These are phyloP conservation scores for Diadegma fenestrale DNA, from an alignment of 2,888 invertebrate genomes.

Conservation along the genomic window DNA sequence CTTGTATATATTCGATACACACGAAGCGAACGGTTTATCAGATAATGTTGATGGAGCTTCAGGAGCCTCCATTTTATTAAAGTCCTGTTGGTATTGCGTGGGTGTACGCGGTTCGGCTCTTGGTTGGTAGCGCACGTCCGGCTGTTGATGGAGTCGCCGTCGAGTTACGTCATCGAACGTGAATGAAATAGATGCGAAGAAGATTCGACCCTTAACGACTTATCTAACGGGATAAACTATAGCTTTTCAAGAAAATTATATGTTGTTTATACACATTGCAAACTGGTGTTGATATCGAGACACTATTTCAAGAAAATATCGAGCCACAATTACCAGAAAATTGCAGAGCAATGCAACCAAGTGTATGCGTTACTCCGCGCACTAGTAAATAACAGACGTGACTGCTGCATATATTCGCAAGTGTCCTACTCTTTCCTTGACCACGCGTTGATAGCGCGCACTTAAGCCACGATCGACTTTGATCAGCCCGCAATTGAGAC, in stretches of 20 bases:
- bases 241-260: conserved; percentile 61
- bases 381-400: conserved; percentile 33
- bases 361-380: conserved; percentile 38
- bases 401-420: background rate
- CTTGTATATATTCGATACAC: conserved; percentile 9
- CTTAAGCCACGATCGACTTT: conserved; percentile 59
- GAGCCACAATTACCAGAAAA: conserved; percentile 65
- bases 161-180: conserved; percentile 56
- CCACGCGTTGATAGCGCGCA: conserved; percentile 43
- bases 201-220: conserved; percentile 65
- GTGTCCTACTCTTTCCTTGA: conserved; percentile 39
- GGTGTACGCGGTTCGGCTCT: conserved; percentile 11
- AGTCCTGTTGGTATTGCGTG: conserved; percentile 39
- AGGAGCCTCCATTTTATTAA: conserved; percentile 41
- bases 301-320: conserved; percentile 57
- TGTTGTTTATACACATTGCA: conserved; percentile 12
- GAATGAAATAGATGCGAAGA: conserved; percentile 55
- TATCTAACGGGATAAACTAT: conserved; percentile 67
- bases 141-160: conserved; percentile 38
- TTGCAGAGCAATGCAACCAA: conserved; percentile 60
- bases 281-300: conserved; percentile 55
- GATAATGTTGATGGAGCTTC: conserved; percentile 10
- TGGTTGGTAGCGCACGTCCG: conserved; percentile 57
- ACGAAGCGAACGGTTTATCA: conserved; percentile 7
- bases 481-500: conserved; percentile 57